Evolutionary conservation across 2,888 invertebrate genomes (phyloP).

Genomic region (Acleris emargana): DNA sequence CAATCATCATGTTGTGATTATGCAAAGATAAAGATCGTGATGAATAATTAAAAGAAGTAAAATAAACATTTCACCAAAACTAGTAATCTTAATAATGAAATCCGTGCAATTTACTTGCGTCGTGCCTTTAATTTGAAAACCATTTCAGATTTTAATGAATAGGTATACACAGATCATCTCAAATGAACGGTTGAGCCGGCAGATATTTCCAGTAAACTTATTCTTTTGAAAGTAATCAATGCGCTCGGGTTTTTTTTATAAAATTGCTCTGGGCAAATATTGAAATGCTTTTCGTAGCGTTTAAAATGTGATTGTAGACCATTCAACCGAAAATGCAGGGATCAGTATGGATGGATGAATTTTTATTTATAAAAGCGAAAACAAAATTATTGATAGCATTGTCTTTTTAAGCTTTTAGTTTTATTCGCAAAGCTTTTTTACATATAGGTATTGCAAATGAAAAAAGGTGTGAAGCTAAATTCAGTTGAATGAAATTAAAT

Average conservation of each 20-base stretch:
- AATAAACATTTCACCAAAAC: too few species aligned
- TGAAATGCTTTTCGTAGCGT: slow-evolving; percentile 2
- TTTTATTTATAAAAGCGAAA: slow-evolving; percentile 3
- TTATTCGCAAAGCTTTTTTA: not conserved
- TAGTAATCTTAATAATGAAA: too few species aligned
- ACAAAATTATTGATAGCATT: not conserved
- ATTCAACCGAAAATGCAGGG: not conserved
- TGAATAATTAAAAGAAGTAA: too few species aligned
- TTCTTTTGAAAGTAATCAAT: slow-evolving; percentile 17
- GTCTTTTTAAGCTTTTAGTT: not conserved
- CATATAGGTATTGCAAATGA: too few species aligned
- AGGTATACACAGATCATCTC: slow-evolving; percentile 7
- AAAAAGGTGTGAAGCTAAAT: too few species aligned
- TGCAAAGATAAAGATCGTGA: too few species aligned
- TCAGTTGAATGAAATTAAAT: too few species aligned
- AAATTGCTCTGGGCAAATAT: slow-evolving; percentile 6
- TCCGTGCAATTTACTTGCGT: too few species aligned
- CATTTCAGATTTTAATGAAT: not conserved
- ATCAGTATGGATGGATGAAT: not conserved
- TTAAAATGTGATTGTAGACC: not conserved
- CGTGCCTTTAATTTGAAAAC: too few species aligned
- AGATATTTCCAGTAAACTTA: slow-evolving; percentile 27
- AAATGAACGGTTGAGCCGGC: slow-evolving; percentile 25
- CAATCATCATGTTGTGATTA: too few species aligned
- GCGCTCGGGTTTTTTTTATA: slow-evolving; percentile 19